These are phyloP conservation scores for Vanessa tameamea DNA, from an alignment of 1,140 invertebrate genomes.

Conservation along the genomic window DNA sequence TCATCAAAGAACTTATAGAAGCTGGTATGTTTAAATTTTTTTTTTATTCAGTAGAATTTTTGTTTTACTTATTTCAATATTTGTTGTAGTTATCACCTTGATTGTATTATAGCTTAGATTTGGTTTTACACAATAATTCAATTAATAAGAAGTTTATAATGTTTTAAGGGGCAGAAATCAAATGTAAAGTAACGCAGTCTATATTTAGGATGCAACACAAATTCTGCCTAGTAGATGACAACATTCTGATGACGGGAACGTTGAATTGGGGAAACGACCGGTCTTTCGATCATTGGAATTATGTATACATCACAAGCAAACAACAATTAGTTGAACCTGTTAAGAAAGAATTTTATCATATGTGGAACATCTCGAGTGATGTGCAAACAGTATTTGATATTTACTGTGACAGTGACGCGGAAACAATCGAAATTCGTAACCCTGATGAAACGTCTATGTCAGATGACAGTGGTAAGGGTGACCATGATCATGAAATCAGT, in stretches of 20 bases:
- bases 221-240: slow-evolving; percentile 72
- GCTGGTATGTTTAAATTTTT: slow-evolving; percentile 51
- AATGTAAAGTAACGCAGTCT: slow-evolving; percentile 57
- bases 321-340: slow-evolving; percentile 64
- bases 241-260: slow-evolving; percentile 72
- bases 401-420: slow-evolving; percentile 47
- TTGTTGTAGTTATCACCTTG: background rate
- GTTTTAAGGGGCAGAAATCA: slow-evolving; percentile 69
- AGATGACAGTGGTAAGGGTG: slow-evolving; percentile 35
- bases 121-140: no score
- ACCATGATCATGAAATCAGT: slow-evolving; percentile 7
- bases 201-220: slow-evolving; percentile 68
- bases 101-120: background rate
- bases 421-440: slow-evolving; percentile 48
- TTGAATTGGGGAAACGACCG: slow-evolving; percentile 75
- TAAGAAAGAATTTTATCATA: slow-evolving; percentile 64
- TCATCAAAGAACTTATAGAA: slow-evolving; percentile 68
- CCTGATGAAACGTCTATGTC: slow-evolving; percentile 43
- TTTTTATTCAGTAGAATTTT: background rate
- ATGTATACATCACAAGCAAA: slow-evolving; percentile 73
- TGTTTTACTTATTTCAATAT: background rate
- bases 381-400: slow-evolving; percentile 43
- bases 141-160: background rate
- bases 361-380: slow-evolving; percentile 60
- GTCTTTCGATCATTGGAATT: slow-evolving; percentile 74